Conservation (phyloP, 2,797 vertebrate genomes). For the Artibeus jamaicensis region DNA sequence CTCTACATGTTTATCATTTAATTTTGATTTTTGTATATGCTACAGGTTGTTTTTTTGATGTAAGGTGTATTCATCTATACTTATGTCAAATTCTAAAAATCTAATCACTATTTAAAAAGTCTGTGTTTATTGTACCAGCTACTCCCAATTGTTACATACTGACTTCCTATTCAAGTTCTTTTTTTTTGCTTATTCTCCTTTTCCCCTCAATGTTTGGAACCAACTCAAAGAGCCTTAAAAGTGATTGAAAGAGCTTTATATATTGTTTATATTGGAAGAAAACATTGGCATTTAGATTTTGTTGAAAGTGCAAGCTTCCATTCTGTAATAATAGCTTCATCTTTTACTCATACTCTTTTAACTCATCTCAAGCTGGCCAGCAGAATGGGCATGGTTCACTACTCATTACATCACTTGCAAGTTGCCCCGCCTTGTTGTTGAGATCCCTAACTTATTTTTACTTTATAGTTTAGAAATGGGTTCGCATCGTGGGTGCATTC, state of each 20-base stretch:
- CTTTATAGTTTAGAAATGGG: neutral
- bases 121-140: neutral
- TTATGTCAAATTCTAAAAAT: neutral
- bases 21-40: conserved; percentile 11
- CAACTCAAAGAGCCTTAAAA: neutral
- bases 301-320: neutral
- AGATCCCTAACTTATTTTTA: neutral
- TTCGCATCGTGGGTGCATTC: neutral
- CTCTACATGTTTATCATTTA: neutral
- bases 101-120: neutral
- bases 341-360: neutral
- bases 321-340: neutral
- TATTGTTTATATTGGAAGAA: neutral
- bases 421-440: neutral
- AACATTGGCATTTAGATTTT: neutral
- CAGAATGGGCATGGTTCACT: neutral
- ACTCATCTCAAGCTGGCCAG: neutral
- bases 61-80: neutral
- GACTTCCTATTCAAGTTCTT: neutral
- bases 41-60: neutral
- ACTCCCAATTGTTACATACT: neutral
- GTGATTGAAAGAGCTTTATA: neutral
- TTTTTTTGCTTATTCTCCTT: neutral
- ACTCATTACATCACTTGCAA: neutral
- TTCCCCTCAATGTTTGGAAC: neutral